Evolutionary conservation across 2,797 vertebrate genomes (phyloP).

Genomic region (Phalanger gymnotis): DNA sequence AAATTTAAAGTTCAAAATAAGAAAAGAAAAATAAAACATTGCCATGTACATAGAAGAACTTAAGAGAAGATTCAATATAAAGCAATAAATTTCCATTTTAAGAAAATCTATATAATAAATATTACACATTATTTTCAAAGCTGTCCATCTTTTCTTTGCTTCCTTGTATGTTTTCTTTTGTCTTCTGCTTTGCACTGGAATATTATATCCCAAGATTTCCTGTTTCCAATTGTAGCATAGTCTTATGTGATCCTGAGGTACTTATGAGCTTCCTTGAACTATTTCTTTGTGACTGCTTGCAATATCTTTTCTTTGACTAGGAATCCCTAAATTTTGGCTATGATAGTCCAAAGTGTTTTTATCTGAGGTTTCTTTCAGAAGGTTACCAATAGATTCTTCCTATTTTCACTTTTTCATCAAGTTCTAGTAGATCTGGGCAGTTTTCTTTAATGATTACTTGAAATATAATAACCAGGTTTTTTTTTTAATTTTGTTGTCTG

Average conservation of each 20-base stretch:
- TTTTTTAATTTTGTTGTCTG: neutral
- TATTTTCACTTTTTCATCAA: neutral
- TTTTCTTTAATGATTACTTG: neutral
- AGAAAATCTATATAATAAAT: too few species aligned
- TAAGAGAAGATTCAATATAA: too few species aligned
- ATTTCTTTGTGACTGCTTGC: neutral
- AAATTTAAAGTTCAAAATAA: too few species aligned
- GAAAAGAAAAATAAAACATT: too few species aligned
- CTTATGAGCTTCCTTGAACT: neutral
- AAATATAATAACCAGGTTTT: neutral
- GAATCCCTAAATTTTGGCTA: neutral
- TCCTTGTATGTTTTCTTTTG: too few species aligned
- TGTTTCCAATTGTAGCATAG: neutral
- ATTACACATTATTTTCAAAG: too few species aligned
- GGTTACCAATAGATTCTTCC: neutral
- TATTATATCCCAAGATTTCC: neutral
- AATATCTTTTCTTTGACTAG: too few species aligned
- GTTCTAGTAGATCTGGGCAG: neutral
- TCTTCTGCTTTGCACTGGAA: too few species aligned
- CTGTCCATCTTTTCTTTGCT: too few species aligned
- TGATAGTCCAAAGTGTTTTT: neutral
- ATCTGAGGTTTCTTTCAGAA: too few species aligned
- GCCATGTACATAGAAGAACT: too few species aligned
- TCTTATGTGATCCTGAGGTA: neutral
- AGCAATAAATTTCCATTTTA: too few species aligned